A percentile compares a stretch with the other conserved stretches of the same genome.
Conservation (phyloP, 1,140 invertebrate species). For the Bicyclus anynana region DNA sequence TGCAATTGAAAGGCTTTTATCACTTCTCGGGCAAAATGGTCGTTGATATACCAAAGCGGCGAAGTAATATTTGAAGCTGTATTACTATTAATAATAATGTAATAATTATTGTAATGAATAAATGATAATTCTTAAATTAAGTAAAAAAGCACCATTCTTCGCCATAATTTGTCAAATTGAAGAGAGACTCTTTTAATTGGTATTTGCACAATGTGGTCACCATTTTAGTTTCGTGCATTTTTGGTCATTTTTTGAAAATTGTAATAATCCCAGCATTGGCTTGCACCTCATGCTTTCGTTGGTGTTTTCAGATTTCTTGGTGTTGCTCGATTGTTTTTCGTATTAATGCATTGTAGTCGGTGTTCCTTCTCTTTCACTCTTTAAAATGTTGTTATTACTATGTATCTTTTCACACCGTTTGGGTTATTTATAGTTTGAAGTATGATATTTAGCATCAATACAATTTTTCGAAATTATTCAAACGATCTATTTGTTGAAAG, state of each 20-base stretch:
- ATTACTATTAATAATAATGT: too few species aligned
- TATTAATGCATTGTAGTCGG: slow-evolving; percentile 61
- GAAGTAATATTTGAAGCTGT: too few species aligned
- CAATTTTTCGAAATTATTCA: too few species aligned
- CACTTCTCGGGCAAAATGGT: too few species aligned
- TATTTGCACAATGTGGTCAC: slow-evolving; percentile 50
- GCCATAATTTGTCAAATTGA: slow-evolving; percentile 29
- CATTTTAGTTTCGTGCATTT: slow-evolving; percentile 45
- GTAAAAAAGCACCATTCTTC: slow-evolving; percentile 28
- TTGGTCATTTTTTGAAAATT: slow-evolving; percentile 27
- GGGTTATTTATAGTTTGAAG: too few species aligned
- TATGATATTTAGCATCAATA: background rate
- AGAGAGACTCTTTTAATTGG: slow-evolving; percentile 45
- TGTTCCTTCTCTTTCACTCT: slow-evolving; percentile 75
- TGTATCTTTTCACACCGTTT: slow-evolving; percentile 20
- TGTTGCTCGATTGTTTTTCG: slow-evolving; percentile 51
- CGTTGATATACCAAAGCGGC: too few species aligned
- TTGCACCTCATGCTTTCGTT: slow-evolving; percentile 70
- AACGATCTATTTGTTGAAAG: too few species aligned
- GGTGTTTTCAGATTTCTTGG: slow-evolving; percentile 42
- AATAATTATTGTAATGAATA: too few species aligned
- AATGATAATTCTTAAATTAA: background rate
- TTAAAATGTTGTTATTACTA: slow-evolving; percentile 28
- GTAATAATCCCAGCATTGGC: slow-evolving; percentile 58
- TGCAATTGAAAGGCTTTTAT: too few species aligned